Conservation (phyloP, 92 coral and sea anemone species). For the Isaurus tuberculatus region DNA sequence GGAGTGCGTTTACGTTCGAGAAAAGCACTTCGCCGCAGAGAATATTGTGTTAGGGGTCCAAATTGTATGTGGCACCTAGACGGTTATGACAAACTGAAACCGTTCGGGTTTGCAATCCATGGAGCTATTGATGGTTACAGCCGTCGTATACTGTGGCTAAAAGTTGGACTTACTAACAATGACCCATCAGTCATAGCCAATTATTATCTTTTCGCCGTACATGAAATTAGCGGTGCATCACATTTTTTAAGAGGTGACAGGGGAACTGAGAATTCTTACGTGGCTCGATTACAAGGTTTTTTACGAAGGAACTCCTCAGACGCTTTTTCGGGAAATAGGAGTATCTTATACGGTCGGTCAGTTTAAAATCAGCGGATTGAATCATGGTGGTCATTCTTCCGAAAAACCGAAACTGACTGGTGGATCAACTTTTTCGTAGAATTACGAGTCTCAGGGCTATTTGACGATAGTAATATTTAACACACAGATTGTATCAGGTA, state of each 20-base stretch:
- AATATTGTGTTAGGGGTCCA: neutral
- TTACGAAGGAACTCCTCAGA: slow-evolving; percentile 21
- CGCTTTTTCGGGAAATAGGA: slow-evolving; percentile 8
- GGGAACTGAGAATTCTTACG: slow-evolving; percentile 14
- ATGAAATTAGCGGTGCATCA: neutral
- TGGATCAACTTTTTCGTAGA: slow-evolving; percentile 20
- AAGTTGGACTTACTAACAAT: slow-evolving; percentile 8
- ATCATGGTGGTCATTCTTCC: slow-evolving; percentile 16
- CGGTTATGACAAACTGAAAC: neutral
- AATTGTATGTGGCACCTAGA: neutral
- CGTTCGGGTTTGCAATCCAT: slow-evolving; percentile 20
- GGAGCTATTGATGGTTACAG: slow-evolving; percentile 25
- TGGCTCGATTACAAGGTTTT: slow-evolving; percentile 13
- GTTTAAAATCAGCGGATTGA: slow-evolving; percentile 25
- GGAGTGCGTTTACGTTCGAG: slow-evolving; percentile 11
- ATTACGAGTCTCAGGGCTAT: slow-evolving; percentile 21
- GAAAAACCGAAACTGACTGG: slow-evolving; percentile 26
- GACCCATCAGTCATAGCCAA: slow-evolving; percentile 1
- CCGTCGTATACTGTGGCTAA: slow-evolving; percentile 22
- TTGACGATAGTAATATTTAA: slow-evolving; percentile 16
- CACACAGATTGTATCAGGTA: slow-evolving; percentile 8
- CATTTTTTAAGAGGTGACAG: slow-evolving; percentile 1
- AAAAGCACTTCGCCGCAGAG: slow-evolving; percentile 17
- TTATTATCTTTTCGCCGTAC: neutral
- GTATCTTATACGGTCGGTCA: slow-evolving; percentile 21